These are phyloP conservation scores for Venturia canescens DNA, from an alignment of 1,140 invertebrate genomes.

Conservation along the genomic window DNA sequence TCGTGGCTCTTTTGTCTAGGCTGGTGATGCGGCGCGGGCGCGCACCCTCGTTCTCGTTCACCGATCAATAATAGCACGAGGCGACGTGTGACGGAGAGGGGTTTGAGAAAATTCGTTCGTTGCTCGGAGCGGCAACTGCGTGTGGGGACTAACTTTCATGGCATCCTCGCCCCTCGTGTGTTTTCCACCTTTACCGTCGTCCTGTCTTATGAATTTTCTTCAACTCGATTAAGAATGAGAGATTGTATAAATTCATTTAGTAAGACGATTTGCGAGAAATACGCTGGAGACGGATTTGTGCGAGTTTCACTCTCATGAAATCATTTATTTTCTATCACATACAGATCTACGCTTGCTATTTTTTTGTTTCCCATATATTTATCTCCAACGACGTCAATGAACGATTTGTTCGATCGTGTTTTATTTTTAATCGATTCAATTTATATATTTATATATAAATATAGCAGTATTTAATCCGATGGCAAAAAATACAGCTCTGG, in stretches of 20 bases:
- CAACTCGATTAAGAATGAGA: too few relatives aligned
- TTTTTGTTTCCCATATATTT: background rate
- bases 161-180: background rate
- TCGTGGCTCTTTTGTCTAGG: constrained; percentile 25
- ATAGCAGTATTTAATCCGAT: background rate
- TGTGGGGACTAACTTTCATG: background rate
- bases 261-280: background rate
- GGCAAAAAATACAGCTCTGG: too few relatives aligned
- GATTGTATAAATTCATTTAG: too few relatives aligned
- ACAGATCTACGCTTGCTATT: background rate
- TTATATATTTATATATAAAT: background rate
- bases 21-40: constrained; percentile 57
- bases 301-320: background rate
- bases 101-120: background rate
- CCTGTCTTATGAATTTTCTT: too few relatives aligned
- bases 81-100: background rate
- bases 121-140: background rate
- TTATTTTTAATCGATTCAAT: background rate
- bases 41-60: constrained; percentile 56
- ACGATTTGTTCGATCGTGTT: background rate
- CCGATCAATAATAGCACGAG: constrained; percentile 61
- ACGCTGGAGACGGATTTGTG: background rate
- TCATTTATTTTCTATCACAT: background rate
- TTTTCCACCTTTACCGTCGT: background rate
- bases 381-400: background rate